These are phyloP conservation scores for Clupea harengus DNA, from an alignment of 2,113 vertebrate genomes.

Conservation along the genomic window DNA sequence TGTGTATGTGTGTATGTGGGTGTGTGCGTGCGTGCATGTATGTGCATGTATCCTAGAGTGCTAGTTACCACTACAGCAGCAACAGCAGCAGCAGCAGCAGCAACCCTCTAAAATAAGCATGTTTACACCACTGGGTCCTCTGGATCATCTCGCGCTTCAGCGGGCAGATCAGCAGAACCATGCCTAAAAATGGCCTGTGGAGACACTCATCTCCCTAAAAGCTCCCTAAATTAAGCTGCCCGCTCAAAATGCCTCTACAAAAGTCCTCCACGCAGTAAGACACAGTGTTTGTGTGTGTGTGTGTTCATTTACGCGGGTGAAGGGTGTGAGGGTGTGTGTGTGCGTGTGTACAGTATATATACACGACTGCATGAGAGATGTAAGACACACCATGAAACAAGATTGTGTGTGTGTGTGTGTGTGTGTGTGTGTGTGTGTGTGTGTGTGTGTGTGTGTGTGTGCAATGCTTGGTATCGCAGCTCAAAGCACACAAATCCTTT, in stretches of 20 bases:
- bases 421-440: conserved; percentile 7
- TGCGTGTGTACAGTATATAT: neutral
- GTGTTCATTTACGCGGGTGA: neutral
- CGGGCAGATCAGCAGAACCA: neutral
- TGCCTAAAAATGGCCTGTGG: neutral
- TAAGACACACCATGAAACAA: too few relatives aligned
- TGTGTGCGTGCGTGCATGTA: neutral
- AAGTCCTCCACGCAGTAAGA: neutral
- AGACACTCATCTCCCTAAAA: neutral
- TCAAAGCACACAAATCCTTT: neutral
- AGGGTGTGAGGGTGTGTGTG: neutral
- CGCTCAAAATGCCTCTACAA: neutral
- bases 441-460: neutral
- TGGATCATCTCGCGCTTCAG: neutral
- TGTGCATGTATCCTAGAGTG: neutral
- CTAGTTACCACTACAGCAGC: neutral
- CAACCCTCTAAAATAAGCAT: neutral
- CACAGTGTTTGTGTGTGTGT: neutral
- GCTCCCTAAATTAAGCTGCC: neutral
- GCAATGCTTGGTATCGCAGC: neutral
- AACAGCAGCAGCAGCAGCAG: neutral
- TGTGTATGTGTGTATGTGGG: neutral
- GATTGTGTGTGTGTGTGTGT: neutral
- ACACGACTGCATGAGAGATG: too few relatives aligned
- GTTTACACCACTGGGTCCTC: neutral